Percentiles rank a stretch among this genome's conserved stretches.
Conservation (phyloP, 2,888 invertebrate species). For the Pristionchus fissidentatus region DNA sequence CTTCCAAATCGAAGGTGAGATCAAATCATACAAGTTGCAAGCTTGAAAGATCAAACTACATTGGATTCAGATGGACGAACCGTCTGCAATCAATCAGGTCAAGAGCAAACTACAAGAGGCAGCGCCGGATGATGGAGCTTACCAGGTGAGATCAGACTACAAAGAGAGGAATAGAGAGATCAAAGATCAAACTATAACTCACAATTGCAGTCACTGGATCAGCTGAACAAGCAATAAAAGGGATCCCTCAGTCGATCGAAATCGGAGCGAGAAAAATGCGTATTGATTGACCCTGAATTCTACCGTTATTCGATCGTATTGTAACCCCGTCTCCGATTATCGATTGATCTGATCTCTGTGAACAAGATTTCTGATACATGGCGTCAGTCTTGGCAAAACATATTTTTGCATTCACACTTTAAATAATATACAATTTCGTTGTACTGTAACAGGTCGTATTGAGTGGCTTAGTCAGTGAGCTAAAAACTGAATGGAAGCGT, state of each 20-base stretch:
- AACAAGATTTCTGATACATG: constrained; percentile 36
- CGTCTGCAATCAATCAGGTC: neutral
- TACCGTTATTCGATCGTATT: neutral
- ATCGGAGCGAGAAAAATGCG: neutral
- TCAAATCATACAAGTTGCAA: too few species aligned
- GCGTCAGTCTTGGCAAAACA: constrained; percentile 30
- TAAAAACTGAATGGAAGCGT: too few species aligned
- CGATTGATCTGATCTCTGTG: constrained; percentile 39
- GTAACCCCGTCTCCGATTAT: neutral
- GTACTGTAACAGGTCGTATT: too few species aligned
- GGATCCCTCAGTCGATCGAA: neutral
- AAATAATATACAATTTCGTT: too few species aligned
- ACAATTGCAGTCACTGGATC: constrained; percentile 34
- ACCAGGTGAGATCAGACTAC: neutral
- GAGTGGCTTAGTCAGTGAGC: too few species aligned
- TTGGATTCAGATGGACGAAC: constrained; percentile 11
- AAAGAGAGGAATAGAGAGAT: neutral
- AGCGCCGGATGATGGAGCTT: constrained; percentile 30
- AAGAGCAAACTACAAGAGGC: constrained; percentile 38
- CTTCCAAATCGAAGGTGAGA: constrained; percentile 1
- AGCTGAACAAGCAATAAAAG: constrained; percentile 34
- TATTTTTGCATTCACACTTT: too few species aligned
- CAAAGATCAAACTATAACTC: neutral
- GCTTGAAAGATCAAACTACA: constrained; percentile 3
- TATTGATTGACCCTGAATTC: neutral